Evolutionary conservation across 2,113 vertebrate genomes (phyloP).

Genomic region (Eulemur macaco): DNA sequence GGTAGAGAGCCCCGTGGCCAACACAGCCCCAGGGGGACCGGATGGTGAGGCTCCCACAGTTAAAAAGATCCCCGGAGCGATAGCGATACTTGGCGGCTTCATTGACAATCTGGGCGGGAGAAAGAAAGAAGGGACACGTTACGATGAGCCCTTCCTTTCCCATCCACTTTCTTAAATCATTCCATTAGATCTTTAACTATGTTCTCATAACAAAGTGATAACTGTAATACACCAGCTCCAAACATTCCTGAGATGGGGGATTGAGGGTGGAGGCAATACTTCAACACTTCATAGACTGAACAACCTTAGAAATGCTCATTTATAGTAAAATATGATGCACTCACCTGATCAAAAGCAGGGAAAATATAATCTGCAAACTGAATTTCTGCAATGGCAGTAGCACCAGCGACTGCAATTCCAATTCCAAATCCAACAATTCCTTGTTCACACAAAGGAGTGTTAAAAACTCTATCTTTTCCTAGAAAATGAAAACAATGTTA

Average conservation of each 20-base stretch:
- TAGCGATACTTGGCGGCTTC: conserved; percentile 99
- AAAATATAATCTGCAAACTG: conserved; percentile 99
- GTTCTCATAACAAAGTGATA: background rate
- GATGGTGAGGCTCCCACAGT: conserved; percentile 96
- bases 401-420: conserved; percentile 93
- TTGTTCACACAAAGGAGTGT: conserved; percentile 98
- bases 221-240: background rate
- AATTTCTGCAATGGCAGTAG: conserved; percentile 98
- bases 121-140: conserved; percentile 24
- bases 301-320: background rate
- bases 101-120: conserved; percentile 92
- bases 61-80: conserved; percentile 95
- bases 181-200: background rate
- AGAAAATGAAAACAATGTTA: conserved; percentile 24
- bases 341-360: conserved; percentile 98
- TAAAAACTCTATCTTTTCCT: conserved; percentile 99
- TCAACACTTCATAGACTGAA: background rate
- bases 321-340: conserved; percentile 39
- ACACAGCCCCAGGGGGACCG: conserved; percentile 98
- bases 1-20: conserved; percentile 96
- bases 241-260: background rate
- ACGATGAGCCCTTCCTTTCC: background rate
- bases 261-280: background rate
- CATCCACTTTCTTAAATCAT: background rate
- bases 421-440: conserved; percentile 99